These are phyloP conservation scores for Caenorhabditis elegans DNA, from an alignment of 1,140 invertebrate genomes.

Conservation along the genomic window DNA sequence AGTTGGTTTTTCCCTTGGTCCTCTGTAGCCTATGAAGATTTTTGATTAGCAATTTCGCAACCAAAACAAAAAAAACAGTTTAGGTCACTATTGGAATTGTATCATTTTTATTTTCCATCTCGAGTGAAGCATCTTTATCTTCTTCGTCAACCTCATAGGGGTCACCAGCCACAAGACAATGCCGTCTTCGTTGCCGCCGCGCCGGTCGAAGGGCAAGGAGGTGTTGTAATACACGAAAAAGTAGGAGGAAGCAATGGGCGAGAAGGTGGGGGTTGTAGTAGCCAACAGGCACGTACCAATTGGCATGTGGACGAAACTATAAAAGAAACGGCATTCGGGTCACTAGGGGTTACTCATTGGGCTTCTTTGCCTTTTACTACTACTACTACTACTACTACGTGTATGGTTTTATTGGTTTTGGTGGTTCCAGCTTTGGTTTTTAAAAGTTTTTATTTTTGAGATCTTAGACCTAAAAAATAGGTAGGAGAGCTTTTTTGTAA, in stretches of 20 bases:
- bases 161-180: slow-evolving; percentile 10
- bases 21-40: too few species aligned
- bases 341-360: slow-evolving; percentile 16
- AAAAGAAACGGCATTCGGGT: neutral
- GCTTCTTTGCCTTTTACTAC: too few species aligned
- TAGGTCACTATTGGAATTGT: too few species aligned
- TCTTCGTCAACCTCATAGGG: neutral
- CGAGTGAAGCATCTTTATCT: neutral
- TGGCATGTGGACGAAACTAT: slow-evolving; percentile 21
- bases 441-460: too few species aligned
- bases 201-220: neutral
- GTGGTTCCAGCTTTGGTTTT: neutral
- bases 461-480: too few species aligned
- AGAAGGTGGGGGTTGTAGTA: neutral
- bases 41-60: too few species aligned
- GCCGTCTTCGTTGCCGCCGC: too few species aligned
- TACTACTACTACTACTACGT: neutral
- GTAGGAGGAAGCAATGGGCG: neutral
- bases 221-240: slow-evolving; percentile 27
- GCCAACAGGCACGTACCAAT: slow-evolving; percentile 30
- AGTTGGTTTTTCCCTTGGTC: too few species aligned
- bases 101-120: neutral
- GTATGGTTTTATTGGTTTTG: neutral
- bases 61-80: too few species aligned
- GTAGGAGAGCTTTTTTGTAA: too few species aligned